Evolutionary conservation across 1,140 invertebrate species (phyloP).

Genomic region (Dryas iulia): DNA sequence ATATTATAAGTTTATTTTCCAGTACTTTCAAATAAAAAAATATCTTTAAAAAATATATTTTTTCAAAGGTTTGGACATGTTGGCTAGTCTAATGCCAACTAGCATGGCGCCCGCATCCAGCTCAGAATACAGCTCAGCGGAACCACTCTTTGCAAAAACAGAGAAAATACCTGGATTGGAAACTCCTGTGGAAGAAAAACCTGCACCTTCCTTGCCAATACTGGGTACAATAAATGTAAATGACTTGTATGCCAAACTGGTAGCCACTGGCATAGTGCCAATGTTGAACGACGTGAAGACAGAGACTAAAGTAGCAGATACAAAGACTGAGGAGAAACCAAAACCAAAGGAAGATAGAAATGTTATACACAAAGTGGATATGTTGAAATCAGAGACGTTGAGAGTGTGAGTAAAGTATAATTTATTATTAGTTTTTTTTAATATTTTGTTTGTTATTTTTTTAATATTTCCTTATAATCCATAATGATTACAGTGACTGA

Average conservation of each 20-base stretch:
- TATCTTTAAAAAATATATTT: neutral
- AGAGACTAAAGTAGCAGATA: slow-evolving; percentile 51
- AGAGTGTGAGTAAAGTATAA: slow-evolving; percentile 83
- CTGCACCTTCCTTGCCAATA: slow-evolving; percentile 41
- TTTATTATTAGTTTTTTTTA: neutral
- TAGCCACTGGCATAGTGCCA: slow-evolving; percentile 91
- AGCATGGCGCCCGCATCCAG: slow-evolving; percentile 81
- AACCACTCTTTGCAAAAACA: slow-evolving; percentile 48
- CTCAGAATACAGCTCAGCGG: slow-evolving; percentile 76
- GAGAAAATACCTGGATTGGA: slow-evolving; percentile 61
- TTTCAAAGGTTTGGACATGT: slow-evolving; percentile 77
- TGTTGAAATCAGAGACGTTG: slow-evolving; percentile 86
- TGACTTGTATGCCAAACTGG: slow-evolving; percentile 90
- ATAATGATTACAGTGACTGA: no score
- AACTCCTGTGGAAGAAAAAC: slow-evolving; percentile 55
- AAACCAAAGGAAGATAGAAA: slow-evolving; percentile 65
- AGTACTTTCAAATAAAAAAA: no score
- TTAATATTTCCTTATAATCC: no score
- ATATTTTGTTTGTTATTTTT: no score
- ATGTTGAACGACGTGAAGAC: slow-evolving; percentile 56
- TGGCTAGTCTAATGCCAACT: slow-evolving; percentile 84
- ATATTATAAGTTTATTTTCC: no score
- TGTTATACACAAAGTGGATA: slow-evolving; percentile 82
- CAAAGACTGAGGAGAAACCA: slow-evolving; percentile 71
- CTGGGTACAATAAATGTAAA: slow-evolving; percentile 85